A percentile compares a stretch with the other conserved stretches of the same genome.
Conservation (phyloP, 2,113 vertebrate genomes). For the Hippolais icterina region DNA sequence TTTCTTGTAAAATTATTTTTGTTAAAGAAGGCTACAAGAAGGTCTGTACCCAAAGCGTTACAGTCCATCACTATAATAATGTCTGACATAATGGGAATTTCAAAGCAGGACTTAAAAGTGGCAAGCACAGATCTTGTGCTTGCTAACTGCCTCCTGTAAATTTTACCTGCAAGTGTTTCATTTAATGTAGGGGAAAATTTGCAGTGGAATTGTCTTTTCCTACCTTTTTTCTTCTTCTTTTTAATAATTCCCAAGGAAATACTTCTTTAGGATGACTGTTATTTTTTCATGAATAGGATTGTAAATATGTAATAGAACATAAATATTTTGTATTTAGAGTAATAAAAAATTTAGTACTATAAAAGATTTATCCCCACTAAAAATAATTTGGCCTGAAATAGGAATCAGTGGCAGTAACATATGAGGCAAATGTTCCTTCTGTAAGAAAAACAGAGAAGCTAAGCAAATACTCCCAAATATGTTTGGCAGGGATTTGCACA, state of each 20-base stretch:
- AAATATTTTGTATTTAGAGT: conserved; percentile 64
- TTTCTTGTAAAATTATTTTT: not conserved
- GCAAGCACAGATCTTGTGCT: not conserved
- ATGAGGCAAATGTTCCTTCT: not conserved
- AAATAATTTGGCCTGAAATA: conserved; percentile 51
- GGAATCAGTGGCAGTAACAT: not conserved
- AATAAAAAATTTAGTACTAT: conserved; percentile 60
- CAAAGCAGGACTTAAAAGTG: not conserved
- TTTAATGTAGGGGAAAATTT: not conserved
- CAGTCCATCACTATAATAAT: not conserved
- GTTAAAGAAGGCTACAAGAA: not conserved
- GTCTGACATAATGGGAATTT: not conserved
- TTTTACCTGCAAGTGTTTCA: not conserved
- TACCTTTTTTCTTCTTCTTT: not conserved
- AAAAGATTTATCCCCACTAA: conserved; percentile 50
- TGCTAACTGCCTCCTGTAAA: not conserved
- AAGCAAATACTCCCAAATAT: not conserved
- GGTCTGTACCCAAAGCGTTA: not conserved
- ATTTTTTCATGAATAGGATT: conserved; percentile 53
- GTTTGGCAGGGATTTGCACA: not conserved
- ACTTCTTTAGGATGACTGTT: conserved; percentile 41
- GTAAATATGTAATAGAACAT: conserved; percentile 58
- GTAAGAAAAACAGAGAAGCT: not conserved
- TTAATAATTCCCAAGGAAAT: conserved; percentile 39
- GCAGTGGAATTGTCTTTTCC: not conserved